Evolutionary conservation across 2,888 invertebrate genomes (phyloP).

Genomic region (Conops quadrifasciatus): DNA sequence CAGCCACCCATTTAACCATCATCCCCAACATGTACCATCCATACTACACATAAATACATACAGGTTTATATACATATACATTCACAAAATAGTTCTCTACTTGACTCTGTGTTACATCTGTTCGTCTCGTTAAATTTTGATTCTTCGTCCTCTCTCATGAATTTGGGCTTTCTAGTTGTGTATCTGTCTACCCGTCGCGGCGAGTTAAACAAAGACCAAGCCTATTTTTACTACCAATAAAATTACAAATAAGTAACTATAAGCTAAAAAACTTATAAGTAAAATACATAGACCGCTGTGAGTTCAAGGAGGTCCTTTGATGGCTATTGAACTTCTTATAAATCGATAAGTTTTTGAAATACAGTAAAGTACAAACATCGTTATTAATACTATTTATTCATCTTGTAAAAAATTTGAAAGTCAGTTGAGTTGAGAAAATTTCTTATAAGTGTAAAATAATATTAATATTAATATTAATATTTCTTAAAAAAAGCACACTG

Average conservation of each 20-base stretch:
- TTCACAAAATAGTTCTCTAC: not conserved
- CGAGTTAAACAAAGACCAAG: conserved; percentile 18
- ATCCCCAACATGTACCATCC: not conserved
- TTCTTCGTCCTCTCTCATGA: not conserved
- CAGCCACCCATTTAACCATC: not conserved
- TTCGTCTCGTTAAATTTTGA: not conserved
- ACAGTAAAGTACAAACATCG: not conserved
- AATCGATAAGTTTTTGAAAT: too few relatives aligned
- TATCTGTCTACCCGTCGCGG: conserved; percentile 15
- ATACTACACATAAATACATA: too few relatives aligned
- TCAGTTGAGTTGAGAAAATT: not conserved
- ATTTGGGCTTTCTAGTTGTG: conserved; percentile 19
- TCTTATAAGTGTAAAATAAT: not conserved
- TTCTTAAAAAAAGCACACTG: not conserved
- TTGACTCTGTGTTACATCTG: not conserved
- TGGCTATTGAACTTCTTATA: too few relatives aligned
- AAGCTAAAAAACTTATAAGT: too few relatives aligned
- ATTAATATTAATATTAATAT: not conserved
- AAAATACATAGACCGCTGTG: too few relatives aligned
- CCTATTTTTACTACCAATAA: conserved; percentile 5
- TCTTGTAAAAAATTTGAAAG: not conserved
- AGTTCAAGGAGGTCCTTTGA: too few relatives aligned
- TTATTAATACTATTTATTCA: not conserved
- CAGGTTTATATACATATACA: too few relatives aligned
- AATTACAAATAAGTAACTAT: not conserved